Evolutionary conservation across 2,797 vertebrate genomes (phyloP).

Genomic region (Rhinella marina): DNA sequence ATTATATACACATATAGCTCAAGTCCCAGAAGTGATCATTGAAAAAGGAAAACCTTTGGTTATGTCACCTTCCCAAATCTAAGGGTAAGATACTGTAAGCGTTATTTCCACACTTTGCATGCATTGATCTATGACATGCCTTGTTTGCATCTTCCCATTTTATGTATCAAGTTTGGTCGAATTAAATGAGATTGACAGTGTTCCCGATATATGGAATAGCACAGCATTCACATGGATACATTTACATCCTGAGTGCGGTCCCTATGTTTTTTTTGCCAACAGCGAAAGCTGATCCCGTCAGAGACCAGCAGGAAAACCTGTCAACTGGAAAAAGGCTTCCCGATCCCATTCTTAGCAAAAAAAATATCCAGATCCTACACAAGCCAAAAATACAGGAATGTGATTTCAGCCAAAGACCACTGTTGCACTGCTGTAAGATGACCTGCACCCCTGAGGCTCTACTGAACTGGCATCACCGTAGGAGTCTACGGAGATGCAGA

Average conservation of each 20-base stretch:
- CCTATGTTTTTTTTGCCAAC: not conserved
- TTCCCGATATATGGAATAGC: not conserved
- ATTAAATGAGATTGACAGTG: not conserved
- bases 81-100: not conserved
- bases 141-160: not conserved
- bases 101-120: not conserved
- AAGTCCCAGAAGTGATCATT: not conserved
- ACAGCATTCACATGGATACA: not conserved
- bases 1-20: slow-evolving; percentile 36
- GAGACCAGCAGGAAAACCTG: not conserved
- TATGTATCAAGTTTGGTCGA: not conserved
- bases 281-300: not conserved
- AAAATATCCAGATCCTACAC: not conserved
- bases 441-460: not conserved
- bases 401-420: not conserved
- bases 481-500: no score
- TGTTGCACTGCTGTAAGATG: not conserved
- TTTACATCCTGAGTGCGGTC: not conserved
- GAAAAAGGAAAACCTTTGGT: slow-evolving; percentile 23
- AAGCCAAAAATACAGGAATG: not conserved
- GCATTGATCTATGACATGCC: not conserved
- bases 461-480: no score
- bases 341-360: not conserved
- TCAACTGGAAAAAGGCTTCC: not conserved
- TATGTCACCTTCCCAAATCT: no score